Evolutionary conservation across 2,888 invertebrate genomes (phyloP), one percentile per base, ranked within the genome.

Genomic region (Himalopsyche tibetana): DNA sequence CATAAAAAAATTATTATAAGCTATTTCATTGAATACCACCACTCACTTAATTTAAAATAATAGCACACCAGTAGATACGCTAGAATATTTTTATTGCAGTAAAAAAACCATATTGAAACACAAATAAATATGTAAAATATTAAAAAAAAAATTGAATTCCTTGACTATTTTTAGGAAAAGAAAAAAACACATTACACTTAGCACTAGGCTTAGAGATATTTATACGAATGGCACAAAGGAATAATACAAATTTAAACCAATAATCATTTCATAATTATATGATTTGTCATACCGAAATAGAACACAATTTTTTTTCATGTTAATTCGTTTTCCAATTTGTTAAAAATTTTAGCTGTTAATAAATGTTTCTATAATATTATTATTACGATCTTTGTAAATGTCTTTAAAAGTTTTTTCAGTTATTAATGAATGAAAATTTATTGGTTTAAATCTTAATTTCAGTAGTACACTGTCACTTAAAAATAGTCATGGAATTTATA

Each of bases 11-110:
- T n/a, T 15, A 51, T 51, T 11, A 2, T 42, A 15, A 5, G 4
- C 15, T 15, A 51, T 15, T 51, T 15, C 51, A 74, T 74, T 38
- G 74, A 74, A 74, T 74, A 74, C 74, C 74, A 74, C 74, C 74
- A 74, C 74, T 36, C 74, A 74, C 36, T 19, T 19, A 19, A 63
- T 2, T 19, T 63, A 19, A 0, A 63, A 63, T 63, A 74, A 28
- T 74, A 74, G 2, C 36, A 74, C 74, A 36, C 74, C 74, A 74
- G 74, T 74, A 74, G 74, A 74, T 36, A 36, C 15, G 36, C 15
- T 74, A 63, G n/a, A 63, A 63, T 63, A 63, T 28, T 74, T 74
- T 69, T 28, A 56, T 63, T 38, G 74, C 38, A 74, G 12, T 28
- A 28, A 28, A 28, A 28, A 28, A 28, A 0, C 28, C 2, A 0